Percentiles rank a stretch among this genome's conserved stretches.
Conservation (phyloP, 2,888 invertebrate genomes). For the Drosophila pseudotalamancana region DNA sequence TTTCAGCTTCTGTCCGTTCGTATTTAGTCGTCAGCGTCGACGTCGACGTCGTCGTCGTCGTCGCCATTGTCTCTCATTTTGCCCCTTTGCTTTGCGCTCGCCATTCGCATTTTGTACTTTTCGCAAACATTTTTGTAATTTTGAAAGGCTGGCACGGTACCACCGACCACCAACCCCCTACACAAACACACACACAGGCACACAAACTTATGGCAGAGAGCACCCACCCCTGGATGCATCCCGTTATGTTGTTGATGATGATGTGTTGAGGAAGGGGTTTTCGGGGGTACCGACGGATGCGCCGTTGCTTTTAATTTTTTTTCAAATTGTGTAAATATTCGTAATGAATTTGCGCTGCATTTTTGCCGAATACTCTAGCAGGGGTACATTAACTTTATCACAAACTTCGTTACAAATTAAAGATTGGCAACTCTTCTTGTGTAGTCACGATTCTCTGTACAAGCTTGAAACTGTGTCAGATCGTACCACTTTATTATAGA, state of each 20-base stretch:
- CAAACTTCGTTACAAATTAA: too few species aligned
- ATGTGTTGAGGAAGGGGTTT: slow-evolving; percentile 10
- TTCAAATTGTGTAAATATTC: slow-evolving; percentile 67
- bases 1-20: slow-evolving; percentile 54
- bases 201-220: background rate
- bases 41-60: slow-evolving; percentile 21
- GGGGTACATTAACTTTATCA: background rate
- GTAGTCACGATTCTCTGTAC: too few species aligned
- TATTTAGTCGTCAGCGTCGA: slow-evolving; percentile 46
- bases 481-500: background rate
- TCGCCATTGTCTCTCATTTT: slow-evolving; percentile 59
- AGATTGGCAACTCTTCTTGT: too few species aligned
- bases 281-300: background rate
- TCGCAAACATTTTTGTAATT: slow-evolving; percentile 70
- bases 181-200: background rate
- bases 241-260: slow-evolving; percentile 28
- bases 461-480: too few species aligned
- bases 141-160: slow-evolving; percentile 41
- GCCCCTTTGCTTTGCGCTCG: slow-evolving; percentile 62
- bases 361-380: background rate
- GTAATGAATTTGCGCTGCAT: slow-evolving; percentile 59
- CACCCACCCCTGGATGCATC: slow-evolving; percentile 50
- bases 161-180: slow-evolving; percentile 31
- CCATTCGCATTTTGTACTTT: slow-evolving; percentile 71
- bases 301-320: slow-evolving; percentile 40